Evolutionary conservation across 2,797 vertebrate genomes (phyloP).

Genomic region (Euthynnus affinis): DNA sequence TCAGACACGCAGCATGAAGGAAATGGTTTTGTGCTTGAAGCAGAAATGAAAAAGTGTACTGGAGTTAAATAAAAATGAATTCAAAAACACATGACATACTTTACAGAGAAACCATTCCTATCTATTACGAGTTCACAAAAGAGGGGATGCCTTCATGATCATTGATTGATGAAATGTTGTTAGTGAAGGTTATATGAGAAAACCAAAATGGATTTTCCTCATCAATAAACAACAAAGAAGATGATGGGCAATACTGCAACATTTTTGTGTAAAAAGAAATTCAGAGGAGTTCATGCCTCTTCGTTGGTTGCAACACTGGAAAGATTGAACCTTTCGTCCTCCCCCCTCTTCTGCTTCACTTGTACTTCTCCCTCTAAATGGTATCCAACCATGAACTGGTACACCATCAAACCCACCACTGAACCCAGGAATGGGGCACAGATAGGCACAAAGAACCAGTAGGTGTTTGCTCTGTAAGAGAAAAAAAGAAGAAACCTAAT

Average conservation of each 20-base stretch:
- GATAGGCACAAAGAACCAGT: slow-evolving; percentile 90
- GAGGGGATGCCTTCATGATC: not conserved
- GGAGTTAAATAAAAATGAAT: slow-evolving; percentile 25
- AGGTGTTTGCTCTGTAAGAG: slow-evolving; percentile 80
- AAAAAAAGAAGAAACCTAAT: slow-evolving; percentile 1
- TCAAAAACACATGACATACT: not conserved
- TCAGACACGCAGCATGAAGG: slow-evolving; percentile 21
- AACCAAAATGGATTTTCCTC: not conserved
- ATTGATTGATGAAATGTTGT: not conserved
- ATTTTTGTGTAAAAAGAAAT: slow-evolving; percentile 9
- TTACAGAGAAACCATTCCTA: not conserved
- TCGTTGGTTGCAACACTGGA: slow-evolving; percentile 85
- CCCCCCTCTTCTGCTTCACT: slow-evolving; percentile 73
- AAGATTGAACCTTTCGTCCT: slow-evolving; percentile 86
- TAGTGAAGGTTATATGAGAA: not conserved
- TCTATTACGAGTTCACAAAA: not conserved
- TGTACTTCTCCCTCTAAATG: slow-evolving; percentile 84
- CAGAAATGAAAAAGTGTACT: slow-evolving; percentile 36
- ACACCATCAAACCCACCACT: slow-evolving; percentile 86
- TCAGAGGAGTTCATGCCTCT: slow-evolving; percentile 73
- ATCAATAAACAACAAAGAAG: not conserved
- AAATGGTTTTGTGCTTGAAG: slow-evolving; percentile 30
- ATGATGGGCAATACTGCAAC: not conserved
- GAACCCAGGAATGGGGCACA: slow-evolving; percentile 90
- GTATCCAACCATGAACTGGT: slow-evolving; percentile 90